Conservation (phyloP, 2,797 vertebrate species). For the Coregonus suidteri region DNA sequence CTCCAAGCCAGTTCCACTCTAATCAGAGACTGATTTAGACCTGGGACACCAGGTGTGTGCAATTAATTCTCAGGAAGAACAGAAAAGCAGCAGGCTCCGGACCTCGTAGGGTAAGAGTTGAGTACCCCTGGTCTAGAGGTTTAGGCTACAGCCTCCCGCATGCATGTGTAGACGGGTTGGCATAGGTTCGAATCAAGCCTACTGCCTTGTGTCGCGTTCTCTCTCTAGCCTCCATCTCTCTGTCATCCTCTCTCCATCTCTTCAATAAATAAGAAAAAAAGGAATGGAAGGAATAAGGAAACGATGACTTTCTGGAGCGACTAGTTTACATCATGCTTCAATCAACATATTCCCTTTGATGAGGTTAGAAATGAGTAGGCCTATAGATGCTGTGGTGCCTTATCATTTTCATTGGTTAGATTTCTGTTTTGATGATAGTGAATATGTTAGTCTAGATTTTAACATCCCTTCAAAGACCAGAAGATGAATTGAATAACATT, state of each 20-base stretch:
- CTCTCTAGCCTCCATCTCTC: no score
- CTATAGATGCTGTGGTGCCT: conserved; percentile 44
- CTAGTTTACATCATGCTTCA: conserved; percentile 30
- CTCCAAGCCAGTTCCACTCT: no score
- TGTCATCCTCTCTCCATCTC: not conserved
- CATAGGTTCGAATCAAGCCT: not conserved
- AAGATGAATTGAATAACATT: not conserved
- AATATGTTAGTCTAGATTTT: conserved; percentile 18
- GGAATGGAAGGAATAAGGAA: not conserved
- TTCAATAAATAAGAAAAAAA: conserved; percentile 25
- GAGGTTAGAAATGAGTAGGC: conserved; percentile 28
- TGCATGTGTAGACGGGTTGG: not conserved
- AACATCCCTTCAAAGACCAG: conserved; percentile 1
- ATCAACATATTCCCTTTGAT: conserved; percentile 47
- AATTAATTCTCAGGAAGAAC: no score
- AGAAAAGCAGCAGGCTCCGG: no score
- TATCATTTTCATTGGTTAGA: conserved; percentile 16
- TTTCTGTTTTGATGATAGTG: conserved; percentile 25
- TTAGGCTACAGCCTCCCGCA: not conserved
- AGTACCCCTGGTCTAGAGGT: not conserved
- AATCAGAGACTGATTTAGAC: no score
- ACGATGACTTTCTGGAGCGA: conserved; percentile 23
- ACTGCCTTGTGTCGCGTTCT: no score
- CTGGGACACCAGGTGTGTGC: no score
- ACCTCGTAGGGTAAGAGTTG: no score